Conservation (phyloP, 2,113 vertebrate species). For the Clarias magur region DNA sequence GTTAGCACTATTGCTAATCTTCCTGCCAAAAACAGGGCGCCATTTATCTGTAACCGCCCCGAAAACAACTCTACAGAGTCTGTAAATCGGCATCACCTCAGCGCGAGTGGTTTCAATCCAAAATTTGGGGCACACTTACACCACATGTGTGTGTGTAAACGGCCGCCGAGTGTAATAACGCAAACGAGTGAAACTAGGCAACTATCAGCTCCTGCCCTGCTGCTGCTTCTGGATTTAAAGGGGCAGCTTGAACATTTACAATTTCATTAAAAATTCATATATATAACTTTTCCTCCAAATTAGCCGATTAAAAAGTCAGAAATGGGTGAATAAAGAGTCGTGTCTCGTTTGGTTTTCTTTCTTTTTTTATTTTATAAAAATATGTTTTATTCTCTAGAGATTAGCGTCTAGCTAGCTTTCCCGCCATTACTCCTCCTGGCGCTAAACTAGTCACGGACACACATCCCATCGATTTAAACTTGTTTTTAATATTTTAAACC, state of each 20-base stretch:
- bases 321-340: background rate
- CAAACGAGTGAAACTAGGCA: background rate
- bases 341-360: background rate
- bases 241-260: background rate
- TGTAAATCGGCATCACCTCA: background rate
- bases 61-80: too few relatives aligned
- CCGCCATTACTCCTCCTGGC: conserved; percentile 13
- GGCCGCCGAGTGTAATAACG: background rate
- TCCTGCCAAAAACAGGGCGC: background rate
- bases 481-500: background rate
- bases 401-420: conserved; percentile 2
- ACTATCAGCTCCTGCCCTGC: background rate
- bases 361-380: background rate
- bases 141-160: background rate
- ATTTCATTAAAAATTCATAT: background rate
- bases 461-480: background rate
- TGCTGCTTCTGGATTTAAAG: conserved; percentile 4
- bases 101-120: background rate
- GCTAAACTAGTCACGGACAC: too few relatives aligned
- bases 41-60: background rate
- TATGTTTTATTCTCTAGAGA: background rate
- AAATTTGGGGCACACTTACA: background rate
- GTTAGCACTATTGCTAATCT: background rate
- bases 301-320: background rate
- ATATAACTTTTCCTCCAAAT: background rate